These are phyloP conservation scores for Lordiphosa mommai DNA, from an alignment of 1,140 invertebrate genomes.

Conservation along the genomic window DNA sequence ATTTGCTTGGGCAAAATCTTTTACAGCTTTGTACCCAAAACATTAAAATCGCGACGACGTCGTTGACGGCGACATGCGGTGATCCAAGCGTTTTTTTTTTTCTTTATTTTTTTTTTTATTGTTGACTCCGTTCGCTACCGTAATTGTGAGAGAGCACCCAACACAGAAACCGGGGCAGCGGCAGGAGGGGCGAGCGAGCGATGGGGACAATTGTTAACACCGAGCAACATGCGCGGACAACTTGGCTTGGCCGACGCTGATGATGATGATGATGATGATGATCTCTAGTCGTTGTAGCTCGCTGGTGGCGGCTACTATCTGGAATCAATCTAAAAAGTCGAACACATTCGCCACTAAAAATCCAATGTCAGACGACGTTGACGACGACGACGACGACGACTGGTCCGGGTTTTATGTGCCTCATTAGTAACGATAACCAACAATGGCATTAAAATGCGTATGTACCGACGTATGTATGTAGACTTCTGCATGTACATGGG, in stretches of 20 bases:
- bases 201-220: conserved; percentile 57
- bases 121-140: conserved; percentile 42
- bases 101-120: conserved; percentile 24
- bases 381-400: not conserved
- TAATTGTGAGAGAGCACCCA: conserved; percentile 49
- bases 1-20: conserved; percentile 59
- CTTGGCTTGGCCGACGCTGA: not conserved
- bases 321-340: conserved; percentile 62
- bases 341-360: conserved; percentile 34
- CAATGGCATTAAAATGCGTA: conserved; percentile 53
- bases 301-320: conserved; percentile 51
- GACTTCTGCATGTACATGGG: conserved; percentile 37
- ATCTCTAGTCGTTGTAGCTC: conserved; percentile 18
- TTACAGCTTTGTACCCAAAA: conserved; percentile 58
- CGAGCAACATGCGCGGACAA: conserved; percentile 8
- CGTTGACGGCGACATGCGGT: conserved; percentile 44
- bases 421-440: conserved; percentile 65
- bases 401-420: conserved; percentile 34
- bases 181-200: not conserved
- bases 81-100: conserved; percentile 39
- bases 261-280: conserved; percentile 15
- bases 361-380: conserved; percentile 33
- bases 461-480: conserved; percentile 31
- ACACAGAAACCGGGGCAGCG: not conserved
- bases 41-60: conserved; percentile 48